Evolutionary conservation across 64 coral and sea anemone species (phyloP).

Genomic region (Acropora yongei): DNA sequence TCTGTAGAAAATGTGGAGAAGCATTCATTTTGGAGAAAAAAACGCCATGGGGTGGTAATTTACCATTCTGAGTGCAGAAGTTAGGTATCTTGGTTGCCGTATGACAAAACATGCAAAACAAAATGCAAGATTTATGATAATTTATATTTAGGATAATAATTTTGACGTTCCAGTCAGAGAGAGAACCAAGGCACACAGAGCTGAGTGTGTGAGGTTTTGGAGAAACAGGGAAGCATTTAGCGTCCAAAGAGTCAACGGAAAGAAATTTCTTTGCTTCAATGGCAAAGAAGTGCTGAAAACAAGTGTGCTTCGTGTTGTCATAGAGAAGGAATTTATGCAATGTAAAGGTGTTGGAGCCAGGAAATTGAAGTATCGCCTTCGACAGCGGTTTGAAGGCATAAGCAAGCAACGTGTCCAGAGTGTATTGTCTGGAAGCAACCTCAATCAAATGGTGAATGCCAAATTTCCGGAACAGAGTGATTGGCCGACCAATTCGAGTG

Average conservation of each 20-base stretch:
- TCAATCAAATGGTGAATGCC: conserved; percentile 51
- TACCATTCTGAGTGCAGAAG: too few species aligned
- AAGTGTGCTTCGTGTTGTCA: background rate
- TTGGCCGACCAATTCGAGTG: conserved; percentile 36
- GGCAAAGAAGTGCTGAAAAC: conserved; percentile 57
- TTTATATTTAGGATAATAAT: too few species aligned
- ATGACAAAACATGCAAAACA: too few species aligned
- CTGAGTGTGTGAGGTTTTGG: conserved; percentile 66
- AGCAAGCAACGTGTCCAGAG: conserved; percentile 25
- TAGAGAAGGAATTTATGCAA: conserved; percentile 40
- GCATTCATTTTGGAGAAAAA: conserved; percentile 12
- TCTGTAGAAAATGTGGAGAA: conserved; percentile 10
- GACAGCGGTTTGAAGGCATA: conserved; percentile 22
- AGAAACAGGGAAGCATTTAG: conserved; percentile 51
- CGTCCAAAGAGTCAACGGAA: conserved; percentile 25
- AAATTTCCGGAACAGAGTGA: conserved; percentile 54
- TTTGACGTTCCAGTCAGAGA: conserved; percentile 50
- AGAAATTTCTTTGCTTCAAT: conserved; percentile 50
- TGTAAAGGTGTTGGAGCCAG: conserved; percentile 41
- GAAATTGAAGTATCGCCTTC: conserved; percentile 36
- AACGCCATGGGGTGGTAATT: background rate
- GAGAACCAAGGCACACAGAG: conserved; percentile 57
- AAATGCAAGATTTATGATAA: too few species aligned
- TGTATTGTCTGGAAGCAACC: conserved; percentile 30
- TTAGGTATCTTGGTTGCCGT: too few species aligned